phyloP scores from a whole-genome alignment of 1,140 invertebrate genomes.

The Lordiphosa clarofinis region DNA sequence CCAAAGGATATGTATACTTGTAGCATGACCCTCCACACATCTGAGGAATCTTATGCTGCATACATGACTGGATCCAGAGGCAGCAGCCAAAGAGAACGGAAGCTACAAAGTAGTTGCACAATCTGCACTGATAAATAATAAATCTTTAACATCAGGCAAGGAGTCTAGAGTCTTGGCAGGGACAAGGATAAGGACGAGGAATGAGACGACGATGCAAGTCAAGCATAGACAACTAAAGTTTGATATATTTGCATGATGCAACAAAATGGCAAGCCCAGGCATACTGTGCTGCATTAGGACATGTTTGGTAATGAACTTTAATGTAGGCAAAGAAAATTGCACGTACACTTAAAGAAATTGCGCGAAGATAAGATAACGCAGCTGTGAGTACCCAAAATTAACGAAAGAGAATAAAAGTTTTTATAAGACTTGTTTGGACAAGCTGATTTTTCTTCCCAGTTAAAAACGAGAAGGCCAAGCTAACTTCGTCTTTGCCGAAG shows the following conservation, averaged over 20 bases:
- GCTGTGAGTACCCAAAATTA: too few species aligned
- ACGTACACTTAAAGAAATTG: too few species aligned
- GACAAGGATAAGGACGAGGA: slow-evolving; percentile 1
- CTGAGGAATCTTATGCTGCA: slow-evolving; percentile 57
- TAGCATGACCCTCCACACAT: slow-evolving; percentile 15
- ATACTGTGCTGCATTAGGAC: slow-evolving; percentile 4
- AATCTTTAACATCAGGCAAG: slow-evolving; percentile 56
- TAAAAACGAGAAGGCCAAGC: too few species aligned
- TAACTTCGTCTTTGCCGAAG: too few species aligned
- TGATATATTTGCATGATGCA: slow-evolving; percentile 56
- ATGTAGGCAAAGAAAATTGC: slow-evolving; percentile 17
- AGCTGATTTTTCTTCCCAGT: too few species aligned
- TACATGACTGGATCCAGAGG: slow-evolving; percentile 40
- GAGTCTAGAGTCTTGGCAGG: slow-evolving; percentile 22
- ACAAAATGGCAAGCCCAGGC: slow-evolving; percentile 45
- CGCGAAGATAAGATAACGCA: too few species aligned
- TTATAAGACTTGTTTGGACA: too few species aligned
- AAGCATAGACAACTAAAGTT: slow-evolving; percentile 40
- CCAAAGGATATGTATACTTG: slow-evolving; percentile 29
- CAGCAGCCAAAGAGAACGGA: slow-evolving; percentile 4
- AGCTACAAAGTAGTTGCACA: slow-evolving; percentile 51
- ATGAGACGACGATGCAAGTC: slow-evolving; percentile 33
- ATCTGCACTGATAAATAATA: slow-evolving; percentile 74
- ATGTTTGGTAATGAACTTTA: slow-evolving; percentile 63
- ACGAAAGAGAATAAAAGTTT: too few species aligned